These are phyloP conservation scores for Acrobasis suavella DNA, from an alignment of 2,888 invertebrate species.

Conservation along the genomic window DNA sequence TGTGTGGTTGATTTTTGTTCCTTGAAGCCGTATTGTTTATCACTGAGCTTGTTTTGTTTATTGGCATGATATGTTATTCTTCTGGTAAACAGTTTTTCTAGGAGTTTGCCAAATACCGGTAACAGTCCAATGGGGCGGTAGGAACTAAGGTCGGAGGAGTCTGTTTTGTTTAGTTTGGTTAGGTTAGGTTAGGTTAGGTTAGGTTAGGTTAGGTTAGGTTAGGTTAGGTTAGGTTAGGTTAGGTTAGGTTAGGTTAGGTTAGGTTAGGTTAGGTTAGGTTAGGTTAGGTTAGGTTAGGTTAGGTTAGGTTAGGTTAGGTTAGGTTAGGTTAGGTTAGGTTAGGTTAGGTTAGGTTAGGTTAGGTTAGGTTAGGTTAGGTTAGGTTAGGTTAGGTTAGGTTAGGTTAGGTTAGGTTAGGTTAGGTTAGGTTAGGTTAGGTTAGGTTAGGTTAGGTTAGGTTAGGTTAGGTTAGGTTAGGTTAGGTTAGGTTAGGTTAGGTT, in stretches of 20 bases:
- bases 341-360: constrained; percentile 26
- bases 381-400: constrained; percentile 25
- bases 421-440: constrained; percentile 19
- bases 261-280: constrained; percentile 27
- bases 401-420: constrained; percentile 24
- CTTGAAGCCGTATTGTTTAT: too few species aligned
- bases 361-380: constrained; percentile 21
- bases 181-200: constrained; percentile 27
- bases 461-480: constrained; percentile 36
- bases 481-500: constrained; percentile 34
- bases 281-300: constrained; percentile 26
- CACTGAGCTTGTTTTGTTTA: too few species aligned
- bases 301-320: constrained; percentile 30
- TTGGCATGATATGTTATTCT: too few species aligned
- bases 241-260: constrained; percentile 30
- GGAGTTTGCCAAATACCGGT: too few species aligned
- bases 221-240: constrained; percentile 22
- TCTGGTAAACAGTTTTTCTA: too few species aligned
- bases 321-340: constrained; percentile 27
- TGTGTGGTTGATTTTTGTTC: too few species aligned
- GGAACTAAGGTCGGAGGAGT: constrained; percentile 22
- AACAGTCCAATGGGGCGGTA: constrained; percentile 21
- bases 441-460: constrained; percentile 30
- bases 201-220: constrained; percentile 24
- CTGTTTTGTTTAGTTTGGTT: constrained; percentile 23